Evolutionary conservation across 2,888 invertebrate genomes (phyloP).

Genomic region (Drosophila nr. perissopoda): DNA sequence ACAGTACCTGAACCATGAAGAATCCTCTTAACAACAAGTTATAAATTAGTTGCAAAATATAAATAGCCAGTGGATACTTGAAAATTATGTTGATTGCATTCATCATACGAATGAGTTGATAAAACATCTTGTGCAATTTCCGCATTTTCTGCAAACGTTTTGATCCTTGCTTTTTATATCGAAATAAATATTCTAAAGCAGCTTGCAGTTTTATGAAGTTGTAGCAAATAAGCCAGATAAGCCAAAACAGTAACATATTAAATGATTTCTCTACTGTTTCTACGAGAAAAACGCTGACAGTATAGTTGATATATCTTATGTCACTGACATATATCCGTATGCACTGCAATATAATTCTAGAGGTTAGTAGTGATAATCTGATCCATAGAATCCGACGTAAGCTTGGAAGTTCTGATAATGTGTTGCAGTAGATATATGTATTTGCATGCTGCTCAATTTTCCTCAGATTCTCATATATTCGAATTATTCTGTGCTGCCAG

Average conservation of each 20-base stretch:
- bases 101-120: constrained; percentile 16
- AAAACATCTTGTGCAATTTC: constrained; percentile 6
- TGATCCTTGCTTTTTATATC: not conserved
- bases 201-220: not conserved
- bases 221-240: constrained; percentile 14
- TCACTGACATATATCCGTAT: rapidly evolving
- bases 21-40: constrained; percentile 3
- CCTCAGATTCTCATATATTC: constrained; percentile 3
- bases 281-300: rapidly evolving
- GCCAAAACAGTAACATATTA: constrained; percentile 5
- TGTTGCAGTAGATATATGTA: not conserved
- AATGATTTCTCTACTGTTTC: not conserved
- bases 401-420: not conserved
- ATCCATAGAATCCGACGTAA: not conserved
- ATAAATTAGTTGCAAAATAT: not conserved
- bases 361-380: not conserved
- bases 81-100: constrained; percentile 15
- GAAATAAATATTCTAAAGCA: not conserved
- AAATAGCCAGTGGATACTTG: constrained; percentile 10
- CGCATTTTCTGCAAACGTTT: not conserved
- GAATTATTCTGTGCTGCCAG: constrained; percentile 18
- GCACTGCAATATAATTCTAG: rapidly evolving
- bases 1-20: not conserved
- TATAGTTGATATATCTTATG: not conserved
- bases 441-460: not conserved